These are phyloP conservation scores for Oryzias javanicus DNA, from an alignment of 2,113 vertebrate species.

Conservation along the genomic window DNA sequence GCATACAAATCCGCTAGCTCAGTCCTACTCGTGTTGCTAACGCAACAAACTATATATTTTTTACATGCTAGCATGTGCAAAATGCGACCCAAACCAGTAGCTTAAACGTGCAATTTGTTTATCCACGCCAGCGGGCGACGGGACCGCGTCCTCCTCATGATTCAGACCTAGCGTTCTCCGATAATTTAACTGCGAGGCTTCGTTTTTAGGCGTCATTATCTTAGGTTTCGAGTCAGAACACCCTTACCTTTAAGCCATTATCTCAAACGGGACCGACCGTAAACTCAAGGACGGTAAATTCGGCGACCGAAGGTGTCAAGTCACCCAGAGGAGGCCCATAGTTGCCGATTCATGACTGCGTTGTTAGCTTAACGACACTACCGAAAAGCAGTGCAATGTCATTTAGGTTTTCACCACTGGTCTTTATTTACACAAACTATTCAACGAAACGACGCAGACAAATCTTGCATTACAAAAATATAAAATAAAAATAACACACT, in stretches of 20 bases:
- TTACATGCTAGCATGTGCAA: background rate
- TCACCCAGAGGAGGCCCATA: conserved; percentile 56
- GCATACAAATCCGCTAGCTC: conserved; percentile 18
- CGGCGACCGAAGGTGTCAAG: conserved; percentile 34
- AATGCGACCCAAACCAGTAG: conserved; percentile 4
- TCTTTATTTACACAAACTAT: background rate
- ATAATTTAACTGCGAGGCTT: conserved; percentile 19
- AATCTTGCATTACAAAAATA: no score
- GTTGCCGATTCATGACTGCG: conserved; percentile 27
- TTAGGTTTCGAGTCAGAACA: background rate
- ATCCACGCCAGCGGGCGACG: background rate
- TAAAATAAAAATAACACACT: background rate
- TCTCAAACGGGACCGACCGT: conserved; percentile 12
- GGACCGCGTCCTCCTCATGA: conserved; percentile 19
- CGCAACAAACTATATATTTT: conserved; percentile 1
- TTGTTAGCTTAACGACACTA: conserved; percentile 32
- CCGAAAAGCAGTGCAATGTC: conserved; percentile 46
- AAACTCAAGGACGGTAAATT: conserved; percentile 6
- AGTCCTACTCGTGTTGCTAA: conserved; percentile 5
- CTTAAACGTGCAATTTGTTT: conserved; percentile 7
- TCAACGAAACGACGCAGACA: no score
- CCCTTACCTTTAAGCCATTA: conserved; percentile 45
- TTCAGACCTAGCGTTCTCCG: conserved; percentile 11
- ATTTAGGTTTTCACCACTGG: conserved; percentile 9
- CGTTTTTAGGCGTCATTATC: background rate